A percentile compares a stretch with the other conserved stretches of the same genome.
Evolutionary conservation across 1,140 invertebrate species (phyloP).

Genomic region (Trypoxylus dichotomus): DNA sequence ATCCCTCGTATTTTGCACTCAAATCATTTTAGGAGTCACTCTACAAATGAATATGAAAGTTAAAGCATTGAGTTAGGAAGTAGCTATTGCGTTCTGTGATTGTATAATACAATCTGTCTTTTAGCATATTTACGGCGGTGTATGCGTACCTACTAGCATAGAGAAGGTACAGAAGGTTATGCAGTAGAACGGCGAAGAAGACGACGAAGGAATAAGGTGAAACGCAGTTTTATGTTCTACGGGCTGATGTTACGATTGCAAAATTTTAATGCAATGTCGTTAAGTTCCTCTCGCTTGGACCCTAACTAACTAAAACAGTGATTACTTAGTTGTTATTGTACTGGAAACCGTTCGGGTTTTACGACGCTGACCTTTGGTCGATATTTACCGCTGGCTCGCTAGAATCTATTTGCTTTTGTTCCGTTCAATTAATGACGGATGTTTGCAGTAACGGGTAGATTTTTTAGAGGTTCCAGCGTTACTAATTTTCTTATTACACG

Average conservation of each 20-base stretch:
- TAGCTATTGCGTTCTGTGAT: too few relatives aligned
- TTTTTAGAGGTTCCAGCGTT: not conserved
- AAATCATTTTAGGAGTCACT: too few relatives aligned
- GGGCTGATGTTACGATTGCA: conserved; percentile 41
- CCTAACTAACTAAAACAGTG: conserved; percentile 41
- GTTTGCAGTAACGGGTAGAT: not conserved
- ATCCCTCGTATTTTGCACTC: too few relatives aligned
- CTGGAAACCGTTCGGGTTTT: conserved; percentile 21
- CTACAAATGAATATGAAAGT: too few relatives aligned
- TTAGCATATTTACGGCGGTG: too few relatives aligned
- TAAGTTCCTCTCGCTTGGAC: conserved; percentile 37
- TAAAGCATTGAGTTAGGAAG: too few relatives aligned
- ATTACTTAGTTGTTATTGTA: conserved; percentile 42
- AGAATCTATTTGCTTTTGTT: conserved; percentile 11
- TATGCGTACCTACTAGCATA: not conserved
- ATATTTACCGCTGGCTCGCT: conserved; percentile 14
- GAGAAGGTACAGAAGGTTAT: not conserved
- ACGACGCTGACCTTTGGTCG: conserved; percentile 17
- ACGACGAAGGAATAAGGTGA: conserved; percentile 39
- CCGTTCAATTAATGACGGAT: conserved; percentile 15
- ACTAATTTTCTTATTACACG: conserved; percentile 9
- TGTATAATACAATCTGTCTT: too few relatives aligned
- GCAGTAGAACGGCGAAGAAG: conserved; percentile 8
- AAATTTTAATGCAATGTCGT: conserved; percentile 44
- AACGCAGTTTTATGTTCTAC: conserved; percentile 42